These are phyloP conservation scores for Lithophane leautieri DNA, from an alignment of 2,888 invertebrate species.

Conservation along the genomic window DNA sequence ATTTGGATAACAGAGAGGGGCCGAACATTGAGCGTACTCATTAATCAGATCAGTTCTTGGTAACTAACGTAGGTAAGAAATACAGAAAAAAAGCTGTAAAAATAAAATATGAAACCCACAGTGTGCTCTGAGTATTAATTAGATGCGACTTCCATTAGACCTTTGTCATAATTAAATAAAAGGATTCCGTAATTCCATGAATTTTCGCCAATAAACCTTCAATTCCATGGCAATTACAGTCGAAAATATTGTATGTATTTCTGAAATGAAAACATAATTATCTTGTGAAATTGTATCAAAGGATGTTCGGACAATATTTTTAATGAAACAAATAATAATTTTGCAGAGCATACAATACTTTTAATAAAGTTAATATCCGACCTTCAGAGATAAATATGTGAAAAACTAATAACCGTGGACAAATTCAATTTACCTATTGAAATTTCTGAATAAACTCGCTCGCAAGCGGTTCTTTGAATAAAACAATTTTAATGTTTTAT, in stretches of 20 bases:
- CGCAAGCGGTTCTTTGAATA: background rate
- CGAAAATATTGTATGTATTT: background rate
- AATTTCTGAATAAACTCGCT: constrained; percentile 3
- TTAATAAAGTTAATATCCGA: background rate
- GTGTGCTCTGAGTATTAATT: too few relatives aligned
- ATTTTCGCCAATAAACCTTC: background rate
- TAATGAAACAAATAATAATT: background rate
- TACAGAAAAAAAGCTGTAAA: background rate
- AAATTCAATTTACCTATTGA: background rate
- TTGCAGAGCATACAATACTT: background rate
- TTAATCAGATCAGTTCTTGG: too few relatives aligned
- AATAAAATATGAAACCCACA: background rate
- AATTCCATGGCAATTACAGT: background rate
- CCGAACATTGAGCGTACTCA: too few relatives aligned
- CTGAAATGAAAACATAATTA: background rate
- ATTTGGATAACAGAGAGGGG: background rate
- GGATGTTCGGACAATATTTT: background rate
- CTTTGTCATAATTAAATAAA: background rate
- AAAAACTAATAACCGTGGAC: background rate
- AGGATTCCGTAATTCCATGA: background rate
- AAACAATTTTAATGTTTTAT: background rate
- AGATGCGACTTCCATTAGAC: background rate
- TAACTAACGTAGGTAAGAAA: background rate
- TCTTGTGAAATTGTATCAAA: background rate
- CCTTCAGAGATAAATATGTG: background rate